Base-by-base conservation (phyloP, 1,140 invertebrate species). In the Tetranychus cinnabarinus region DNA sequence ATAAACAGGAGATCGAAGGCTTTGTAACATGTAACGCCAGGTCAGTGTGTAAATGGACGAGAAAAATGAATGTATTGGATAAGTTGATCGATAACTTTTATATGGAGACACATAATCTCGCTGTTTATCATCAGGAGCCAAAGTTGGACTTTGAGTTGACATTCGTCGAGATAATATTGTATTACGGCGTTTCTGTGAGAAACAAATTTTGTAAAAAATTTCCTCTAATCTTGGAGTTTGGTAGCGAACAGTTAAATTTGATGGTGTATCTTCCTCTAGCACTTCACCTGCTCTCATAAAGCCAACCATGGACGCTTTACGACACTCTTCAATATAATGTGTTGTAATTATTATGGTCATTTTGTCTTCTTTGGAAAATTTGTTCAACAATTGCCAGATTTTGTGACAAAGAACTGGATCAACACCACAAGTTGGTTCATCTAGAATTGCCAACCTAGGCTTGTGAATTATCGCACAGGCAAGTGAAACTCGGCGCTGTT, bases 351-450 rank as follows among this genome's bases (percentile, higher is more conserved):
- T 70, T 35, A 74, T 69, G 6, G 72, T 72, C 5, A 62, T 59
- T 8, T 46, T 31, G 31, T 81, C 80, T 60, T 82, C 81, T 73
- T 80, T 80, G 64, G 84, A 83, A 65, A 91, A 83, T 68, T 82
- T 79, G 35, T 88, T 80, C 67, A 91, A 73, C 68, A 91, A 86
- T 66, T 86, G 10, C 64, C 64, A 65, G 47, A 65, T 63, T 35
- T 80, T 85, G 70, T 90, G 83, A 65, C 91, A 77, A 2, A 90
- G 77, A 33, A 90, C 72, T 0, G 87, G 87, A 76, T 92, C 88
- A 37, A 91, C 84, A 33, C 88, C 88, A 36, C 92, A 88, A 0
- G 90, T 93, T 0, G 89, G 90, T 71, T 96, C 90, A 70, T 96
- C 90, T 56, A 96, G 77, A 69, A 96, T 91, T 15, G 95, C 73